These are phyloP conservation scores for Peromyscus aztecus DNA, from an alignment of 2,797 vertebrate species.

Conservation along the genomic window DNA sequence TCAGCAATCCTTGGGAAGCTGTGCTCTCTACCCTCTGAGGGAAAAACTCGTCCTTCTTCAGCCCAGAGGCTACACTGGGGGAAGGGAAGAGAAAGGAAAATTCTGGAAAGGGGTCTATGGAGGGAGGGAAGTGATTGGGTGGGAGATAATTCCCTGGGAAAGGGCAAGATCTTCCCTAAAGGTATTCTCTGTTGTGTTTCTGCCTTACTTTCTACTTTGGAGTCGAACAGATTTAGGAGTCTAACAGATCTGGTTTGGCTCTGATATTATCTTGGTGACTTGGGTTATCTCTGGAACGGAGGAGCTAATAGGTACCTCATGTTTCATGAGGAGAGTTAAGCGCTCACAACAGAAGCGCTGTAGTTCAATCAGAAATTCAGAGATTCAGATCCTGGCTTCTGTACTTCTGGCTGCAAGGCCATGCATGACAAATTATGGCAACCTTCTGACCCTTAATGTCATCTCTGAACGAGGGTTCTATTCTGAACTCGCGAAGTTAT, in stretches of 20 bases:
- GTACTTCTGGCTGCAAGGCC: background rate
- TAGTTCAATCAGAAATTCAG: background rate
- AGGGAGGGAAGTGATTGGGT: background rate
- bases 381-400: conserved; percentile 12
- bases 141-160: background rate
- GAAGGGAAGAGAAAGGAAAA: background rate
- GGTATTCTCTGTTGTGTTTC: background rate
- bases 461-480: background rate
- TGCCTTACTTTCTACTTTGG: background rate
- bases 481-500: background rate
- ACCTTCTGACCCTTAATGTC: conserved; percentile 26
- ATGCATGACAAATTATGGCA: background rate
- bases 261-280: background rate
- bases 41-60: background rate
- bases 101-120: background rate
- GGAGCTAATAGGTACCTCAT: background rate
- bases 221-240: background rate
- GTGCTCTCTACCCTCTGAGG: background rate
- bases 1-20: background rate
- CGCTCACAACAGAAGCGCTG: background rate
- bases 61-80: background rate
- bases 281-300: conserved; percentile 15
- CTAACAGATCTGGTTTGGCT: background rate
- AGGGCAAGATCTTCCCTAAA: background rate
- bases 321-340: conserved; percentile 18